These are phyloP conservation scores for Pachycephus smyrnensis DNA, from an alignment of 2,888 invertebrate genomes.

Conservation along the genomic window DNA sequence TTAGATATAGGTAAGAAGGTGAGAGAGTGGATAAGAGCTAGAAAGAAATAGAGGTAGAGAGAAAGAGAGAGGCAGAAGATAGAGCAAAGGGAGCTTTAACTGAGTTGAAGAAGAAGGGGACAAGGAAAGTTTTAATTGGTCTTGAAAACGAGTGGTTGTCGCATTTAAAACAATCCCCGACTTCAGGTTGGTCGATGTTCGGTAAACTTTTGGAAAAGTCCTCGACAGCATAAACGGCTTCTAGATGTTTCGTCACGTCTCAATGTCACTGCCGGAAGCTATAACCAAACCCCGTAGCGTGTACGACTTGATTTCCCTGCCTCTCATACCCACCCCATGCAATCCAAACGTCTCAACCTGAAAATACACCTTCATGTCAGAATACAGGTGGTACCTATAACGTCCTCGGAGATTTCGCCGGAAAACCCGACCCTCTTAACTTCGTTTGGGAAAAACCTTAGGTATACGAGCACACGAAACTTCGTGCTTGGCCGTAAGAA, in stretches of 20 bases:
- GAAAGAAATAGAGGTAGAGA: background rate
- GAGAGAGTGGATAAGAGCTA: background rate
- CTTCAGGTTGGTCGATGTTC: slow-evolving; percentile 35
- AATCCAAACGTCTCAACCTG: too few species aligned
- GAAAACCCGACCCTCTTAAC: too few species aligned
- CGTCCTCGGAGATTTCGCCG: too few species aligned
- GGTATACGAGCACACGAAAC: too few species aligned
- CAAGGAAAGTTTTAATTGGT: slow-evolving; percentile 57
- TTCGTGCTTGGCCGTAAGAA: too few species aligned
- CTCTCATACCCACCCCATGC: too few species aligned
- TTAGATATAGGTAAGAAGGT: background rate
- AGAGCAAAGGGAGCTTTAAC: slow-evolving; percentile 11
- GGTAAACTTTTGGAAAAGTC: slow-evolving; percentile 16
- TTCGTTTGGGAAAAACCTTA: too few species aligned
- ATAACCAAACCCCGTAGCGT: slow-evolving; percentile 2
- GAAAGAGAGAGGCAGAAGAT: background rate
- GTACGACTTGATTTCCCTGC: too few species aligned
- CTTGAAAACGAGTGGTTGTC: slow-evolving; percentile 56
- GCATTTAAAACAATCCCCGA: slow-evolving; percentile 58
- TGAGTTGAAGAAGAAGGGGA: slow-evolving; percentile 19
- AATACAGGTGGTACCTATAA: too few species aligned
- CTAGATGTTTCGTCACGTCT: slow-evolving; percentile 20
- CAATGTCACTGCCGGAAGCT: slow-evolving; percentile 19
- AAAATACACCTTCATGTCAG: too few species aligned
- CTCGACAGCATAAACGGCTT: background rate